A percentile compares a stretch with the other conserved stretches of the same genome.
Evolutionary conservation across 2,113 vertebrate genomes (phyloP).

Genomic region (Heloderma charlesbogerti): DNA sequence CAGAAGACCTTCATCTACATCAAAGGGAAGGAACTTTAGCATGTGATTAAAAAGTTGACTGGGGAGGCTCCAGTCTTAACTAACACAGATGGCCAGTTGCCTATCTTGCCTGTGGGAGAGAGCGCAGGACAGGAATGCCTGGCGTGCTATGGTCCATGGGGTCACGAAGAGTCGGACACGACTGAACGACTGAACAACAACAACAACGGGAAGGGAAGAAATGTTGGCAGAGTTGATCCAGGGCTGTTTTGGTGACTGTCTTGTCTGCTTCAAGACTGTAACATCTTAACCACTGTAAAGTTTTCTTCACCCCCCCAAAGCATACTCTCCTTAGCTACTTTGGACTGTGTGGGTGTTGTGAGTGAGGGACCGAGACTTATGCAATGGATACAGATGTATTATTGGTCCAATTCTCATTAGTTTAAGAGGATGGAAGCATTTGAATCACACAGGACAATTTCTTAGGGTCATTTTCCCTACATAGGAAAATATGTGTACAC

Average conservation of each 20-base stretch:
- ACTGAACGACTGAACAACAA: too few species aligned
- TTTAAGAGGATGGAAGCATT: neutral
- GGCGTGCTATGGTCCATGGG: too few species aligned
- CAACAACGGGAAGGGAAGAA: constrained; percentile 38
- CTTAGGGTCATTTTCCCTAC: neutral
- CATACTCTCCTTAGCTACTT: constrained; percentile 1
- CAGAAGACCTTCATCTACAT: constrained; percentile 57
- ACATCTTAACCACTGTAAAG: neutral
- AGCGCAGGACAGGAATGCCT: too few species aligned
- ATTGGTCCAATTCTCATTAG: neutral
- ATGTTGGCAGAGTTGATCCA: neutral
- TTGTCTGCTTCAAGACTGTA: neutral
- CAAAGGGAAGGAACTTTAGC: constrained; percentile 53
- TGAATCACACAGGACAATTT: neutral
- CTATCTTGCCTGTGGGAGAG: constrained; percentile 6
- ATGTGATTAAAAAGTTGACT: constrained; percentile 46
- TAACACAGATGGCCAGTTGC: constrained; percentile 47
- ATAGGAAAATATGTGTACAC: neutral
- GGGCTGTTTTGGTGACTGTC: neutral
- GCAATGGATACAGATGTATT: neutral
- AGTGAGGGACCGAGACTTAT: neutral
- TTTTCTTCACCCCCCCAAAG: neutral
- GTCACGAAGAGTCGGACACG: too few species aligned
- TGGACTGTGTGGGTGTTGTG: neutral
- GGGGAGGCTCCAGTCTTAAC: constrained; percentile 24